Base-by-base conservation (phyloP, 2,113 vertebrate genomes). In the Brachypodius melanocephalos region DNA sequence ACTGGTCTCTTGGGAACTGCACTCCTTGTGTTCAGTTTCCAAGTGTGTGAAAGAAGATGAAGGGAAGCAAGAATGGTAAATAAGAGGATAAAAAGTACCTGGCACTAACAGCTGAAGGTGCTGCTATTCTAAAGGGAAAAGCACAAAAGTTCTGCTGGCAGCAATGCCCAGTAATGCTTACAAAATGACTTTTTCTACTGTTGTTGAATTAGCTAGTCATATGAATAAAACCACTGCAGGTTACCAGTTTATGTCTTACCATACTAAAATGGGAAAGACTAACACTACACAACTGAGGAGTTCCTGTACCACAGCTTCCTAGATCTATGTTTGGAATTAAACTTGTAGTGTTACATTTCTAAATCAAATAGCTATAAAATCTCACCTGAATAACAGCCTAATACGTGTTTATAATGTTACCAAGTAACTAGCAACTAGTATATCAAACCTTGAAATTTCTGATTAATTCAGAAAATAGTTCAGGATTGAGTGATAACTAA, bases 1-100 rank as follows among this genome's bases (percentile, higher is more conserved):
- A 92, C 20, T 68, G 58, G 57, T 86, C 83, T 96, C 84, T 90
- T 88, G 93, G 82, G 71, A 96, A n/a, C 32, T 25, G 31, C 32
- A 22, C 46, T 91, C 90, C 29, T 69, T 74, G 26, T 83, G 51
- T 95, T 92, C 57, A 31, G 49, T 62, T 89, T 87, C 36, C 31
- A 77, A 67, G 29, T 13, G 65, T 38, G 32, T 62, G 40, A 86
- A 77, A 80, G 75, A 63, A 94, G 32, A n/a, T 49, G n/a, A 90
- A 17, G 17, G 34, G 8, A 77, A 75, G 62, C 59, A 16, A 86
- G n/a, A 95, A 71, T 20, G 61, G 54, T 38, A 93, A 90, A 83
- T 48, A 84, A 85, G 91, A 91, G 26, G 31, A 38, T 82, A 49
- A 94, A 71, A 85, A 86, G 38, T 74, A 72, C 68, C 62, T 93